Evolutionary conservation across 92 coral and sea anemone species (phyloP), one percentile per base, ranked within the genome.

Genomic region (Heliopora coerulea): DNA sequence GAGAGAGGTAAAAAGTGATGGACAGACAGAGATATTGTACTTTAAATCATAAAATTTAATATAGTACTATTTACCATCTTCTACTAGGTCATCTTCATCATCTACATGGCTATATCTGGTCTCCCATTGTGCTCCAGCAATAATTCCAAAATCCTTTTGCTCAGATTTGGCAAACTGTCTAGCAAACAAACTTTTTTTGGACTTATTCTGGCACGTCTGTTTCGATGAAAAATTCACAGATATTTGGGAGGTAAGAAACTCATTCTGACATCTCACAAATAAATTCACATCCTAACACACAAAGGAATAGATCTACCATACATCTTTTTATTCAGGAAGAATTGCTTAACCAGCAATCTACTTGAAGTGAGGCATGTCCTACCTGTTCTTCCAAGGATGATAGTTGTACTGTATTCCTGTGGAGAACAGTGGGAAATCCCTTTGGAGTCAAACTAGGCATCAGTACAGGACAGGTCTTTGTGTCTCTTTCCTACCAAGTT

Each of bases 401-500:
- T 62, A 83, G 74, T 4, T 64, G 46, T 24, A 85, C 79, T 20
- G 82, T 77, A 59, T 88, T 86, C 59, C 97, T 86, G 76, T 92
- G 96, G 9, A 85, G 69, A 29, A 75, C 97, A 46, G 73, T 81
- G 28, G 97, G 97, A 72, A 92, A 92, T 24, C 97, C 97, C 31
- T 72, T 87, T 63, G 81, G 64, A 10, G 91, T 84, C 6, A 84
- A 77, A 42, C 63, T 25, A 14, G 97, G 97, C 65, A 86, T 59
- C 34, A 73, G 1, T 21, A 85, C 75, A 26, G 80, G 81, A 44
- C 79, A 56, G 13, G 60, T 54, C 18, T 65, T 66, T 35, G 82
- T 81, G 54, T 89, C 92, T 57, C 91, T 80, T 62, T 89, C 97
- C 97, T 92, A 59, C 12, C 41, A 63, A 54, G n/a, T 34, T 31